Percentiles rank a stretch among this genome's conserved stretches.
These are phyloP conservation scores for Leptopilina clavipes DNA, from an alignment of 1,140 invertebrate genomes.

Conservation along the genomic window DNA sequence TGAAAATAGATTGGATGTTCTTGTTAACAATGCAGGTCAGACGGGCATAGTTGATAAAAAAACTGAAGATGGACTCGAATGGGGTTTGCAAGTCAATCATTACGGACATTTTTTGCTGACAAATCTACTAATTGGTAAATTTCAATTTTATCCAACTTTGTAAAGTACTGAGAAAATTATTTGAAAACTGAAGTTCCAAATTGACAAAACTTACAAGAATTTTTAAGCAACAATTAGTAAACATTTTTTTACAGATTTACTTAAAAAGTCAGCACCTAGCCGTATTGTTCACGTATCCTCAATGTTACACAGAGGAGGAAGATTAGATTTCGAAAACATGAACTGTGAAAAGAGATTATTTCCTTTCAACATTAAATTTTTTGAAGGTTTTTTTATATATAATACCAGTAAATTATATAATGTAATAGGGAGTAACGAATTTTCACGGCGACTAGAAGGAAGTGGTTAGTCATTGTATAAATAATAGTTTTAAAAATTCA, in stretches of 20 bases:
- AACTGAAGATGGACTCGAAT: background rate
- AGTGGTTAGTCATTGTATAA: slow-evolving; percentile 70
- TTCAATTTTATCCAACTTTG: too few species aligned
- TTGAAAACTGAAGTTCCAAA: too few species aligned
- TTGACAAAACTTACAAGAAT: too few species aligned
- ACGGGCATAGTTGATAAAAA: background rate
- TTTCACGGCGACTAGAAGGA: slow-evolving; percentile 86
- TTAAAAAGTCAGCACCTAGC: slow-evolving; percentile 85
- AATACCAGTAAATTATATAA: slow-evolving; percentile 92
- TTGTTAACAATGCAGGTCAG: background rate
- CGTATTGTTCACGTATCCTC: slow-evolving; percentile 92
- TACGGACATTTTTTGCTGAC: slow-evolving; percentile 1
- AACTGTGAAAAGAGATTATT: slow-evolving; percentile 80
- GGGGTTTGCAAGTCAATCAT: background rate
- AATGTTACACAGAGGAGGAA: slow-evolving; percentile 83
- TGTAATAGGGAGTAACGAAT: slow-evolving; percentile 85
- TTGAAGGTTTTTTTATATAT: slow-evolving; percentile 84
- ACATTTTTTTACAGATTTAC: slow-evolving; percentile 77
- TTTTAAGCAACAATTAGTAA: too few species aligned
- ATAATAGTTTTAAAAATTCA: too few species aligned
- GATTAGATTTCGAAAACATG: slow-evolving; percentile 85
- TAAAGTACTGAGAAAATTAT: too few species aligned
- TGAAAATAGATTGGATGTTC: background rate
- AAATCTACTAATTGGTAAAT: background rate
- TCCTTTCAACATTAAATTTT: too few species aligned